A percentile compares a stretch with the other conserved stretches of the same genome.
phyloP scores from a whole-genome alignment of 1,140 invertebrate species.

The Dendroctonus valens region DNA sequence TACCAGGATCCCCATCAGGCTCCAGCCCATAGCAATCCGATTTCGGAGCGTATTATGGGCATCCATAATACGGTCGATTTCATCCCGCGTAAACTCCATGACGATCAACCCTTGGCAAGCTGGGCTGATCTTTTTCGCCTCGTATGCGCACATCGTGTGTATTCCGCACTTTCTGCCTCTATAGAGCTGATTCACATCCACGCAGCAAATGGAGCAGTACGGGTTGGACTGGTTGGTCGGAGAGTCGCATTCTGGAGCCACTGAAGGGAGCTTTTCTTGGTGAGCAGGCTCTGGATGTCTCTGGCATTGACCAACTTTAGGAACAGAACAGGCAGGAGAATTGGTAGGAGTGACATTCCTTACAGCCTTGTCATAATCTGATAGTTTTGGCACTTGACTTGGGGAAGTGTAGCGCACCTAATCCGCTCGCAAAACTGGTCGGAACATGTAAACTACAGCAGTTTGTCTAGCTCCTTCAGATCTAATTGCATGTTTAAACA shows the following conservation, averaged over 20 bases:
- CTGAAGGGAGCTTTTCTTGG: slow-evolving; percentile 8
- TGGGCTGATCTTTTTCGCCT: slow-evolving; percentile 30
- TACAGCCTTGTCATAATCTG: too few species aligned
- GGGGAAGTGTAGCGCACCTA: too few species aligned
- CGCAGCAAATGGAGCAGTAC: slow-evolving; percentile 42
- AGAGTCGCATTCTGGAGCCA: slow-evolving; percentile 20
- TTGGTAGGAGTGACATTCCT: too few species aligned
- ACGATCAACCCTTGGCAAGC: slow-evolving; percentile 41
- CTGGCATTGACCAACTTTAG: not conserved
- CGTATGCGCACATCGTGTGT: slow-evolving; percentile 42
- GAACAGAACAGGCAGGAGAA: too few species aligned
- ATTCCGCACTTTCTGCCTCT: slow-evolving; percentile 40
- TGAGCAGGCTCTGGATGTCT: slow-evolving; percentile 10
- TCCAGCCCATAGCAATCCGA: slow-evolving; percentile 53
- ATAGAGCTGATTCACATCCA: slow-evolving; percentile 26
- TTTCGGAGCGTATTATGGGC: slow-evolving; percentile 53
- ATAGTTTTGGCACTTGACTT: too few species aligned
- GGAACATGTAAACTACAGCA: too few species aligned
- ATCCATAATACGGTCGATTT: slow-evolving; percentile 45
- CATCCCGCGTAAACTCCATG: slow-evolving; percentile 39
- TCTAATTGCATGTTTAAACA: too few species aligned
- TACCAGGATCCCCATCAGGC: slow-evolving; percentile 49
- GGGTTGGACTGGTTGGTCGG: slow-evolving; percentile 15
- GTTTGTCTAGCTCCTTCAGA: too few species aligned
- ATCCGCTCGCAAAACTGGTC: too few species aligned